A percentile compares a stretch with the other conserved stretches of the same genome.
Evolutionary conservation across 2,797 vertebrate genomes (phyloP).

Genomic region (Amniataba percoides): DNA sequence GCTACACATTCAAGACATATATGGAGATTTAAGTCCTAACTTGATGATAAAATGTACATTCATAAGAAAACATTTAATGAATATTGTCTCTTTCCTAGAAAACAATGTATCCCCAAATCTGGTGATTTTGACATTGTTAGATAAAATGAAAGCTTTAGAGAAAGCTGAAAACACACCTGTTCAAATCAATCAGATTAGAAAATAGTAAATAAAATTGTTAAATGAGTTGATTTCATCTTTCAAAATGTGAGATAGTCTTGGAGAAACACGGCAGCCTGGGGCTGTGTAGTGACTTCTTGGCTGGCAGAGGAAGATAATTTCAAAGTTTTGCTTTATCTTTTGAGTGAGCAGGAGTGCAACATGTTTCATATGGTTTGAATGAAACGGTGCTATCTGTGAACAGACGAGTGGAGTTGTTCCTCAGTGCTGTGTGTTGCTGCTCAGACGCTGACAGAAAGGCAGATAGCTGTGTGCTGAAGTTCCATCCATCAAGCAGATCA

Average conservation of each 20-base stretch:
- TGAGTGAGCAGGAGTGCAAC: neutral
- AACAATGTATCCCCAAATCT: too few relatives aligned
- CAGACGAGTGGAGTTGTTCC: constrained; percentile 11
- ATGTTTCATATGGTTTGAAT: constrained; percentile 10
- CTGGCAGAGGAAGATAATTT: too few relatives aligned
- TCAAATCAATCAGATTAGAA: too few relatives aligned
- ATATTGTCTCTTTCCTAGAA: too few relatives aligned
- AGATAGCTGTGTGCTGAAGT: constrained; percentile 46
- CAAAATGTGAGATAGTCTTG: too few relatives aligned
- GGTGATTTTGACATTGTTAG: too few relatives aligned
- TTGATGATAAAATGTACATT: neutral
- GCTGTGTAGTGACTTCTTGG: too few relatives aligned
- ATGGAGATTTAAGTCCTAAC: neutral
- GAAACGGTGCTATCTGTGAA: constrained; percentile 20
- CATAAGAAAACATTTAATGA: neutral
- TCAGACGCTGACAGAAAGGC: constrained; percentile 29
- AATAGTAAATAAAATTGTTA: too few relatives aligned
- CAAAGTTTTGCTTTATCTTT: neutral
- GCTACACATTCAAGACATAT: neutral
- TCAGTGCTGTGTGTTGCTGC: constrained; percentile 18
- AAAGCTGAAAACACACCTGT: too few relatives aligned
- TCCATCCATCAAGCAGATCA: constrained; percentile 64
- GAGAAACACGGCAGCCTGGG: too few relatives aligned
- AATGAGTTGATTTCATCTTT: too few relatives aligned
- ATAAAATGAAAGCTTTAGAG: too few relatives aligned